Conservation (phyloP, 2,797 vertebrate species). For the Danio choprae region DNA sequence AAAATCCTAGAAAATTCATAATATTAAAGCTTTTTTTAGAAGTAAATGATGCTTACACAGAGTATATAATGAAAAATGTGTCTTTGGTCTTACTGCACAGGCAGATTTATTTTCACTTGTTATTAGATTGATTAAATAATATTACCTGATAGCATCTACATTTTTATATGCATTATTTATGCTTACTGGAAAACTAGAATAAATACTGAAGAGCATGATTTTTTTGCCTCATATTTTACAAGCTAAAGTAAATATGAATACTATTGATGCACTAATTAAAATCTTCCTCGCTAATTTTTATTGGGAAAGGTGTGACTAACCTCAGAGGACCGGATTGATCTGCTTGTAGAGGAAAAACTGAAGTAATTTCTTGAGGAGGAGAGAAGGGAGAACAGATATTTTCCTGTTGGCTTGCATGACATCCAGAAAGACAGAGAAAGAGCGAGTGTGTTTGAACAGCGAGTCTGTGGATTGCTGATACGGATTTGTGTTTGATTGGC, state of each 20-base stretch:
- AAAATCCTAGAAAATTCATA: too few species aligned
- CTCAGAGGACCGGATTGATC: constrained; percentile 6
- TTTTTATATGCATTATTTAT: too few species aligned
- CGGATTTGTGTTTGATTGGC: constrained; percentile 42
- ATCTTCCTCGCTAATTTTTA: neutral
- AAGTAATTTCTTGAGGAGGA: neutral
- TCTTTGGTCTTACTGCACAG: neutral
- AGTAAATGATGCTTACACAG: neutral
- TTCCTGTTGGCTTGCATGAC: constrained; percentile 6
- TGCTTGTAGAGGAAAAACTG: constrained; percentile 12
- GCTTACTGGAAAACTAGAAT: neutral
- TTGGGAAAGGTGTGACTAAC: neutral
- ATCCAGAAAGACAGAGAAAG: neutral
- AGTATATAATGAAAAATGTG: neutral
- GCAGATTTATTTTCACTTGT: neutral
- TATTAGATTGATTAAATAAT: neutral
- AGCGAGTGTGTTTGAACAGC: constrained; percentile 29
- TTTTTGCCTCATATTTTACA: neutral
- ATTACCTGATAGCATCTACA: too few species aligned
- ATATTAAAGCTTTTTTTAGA: too few species aligned
- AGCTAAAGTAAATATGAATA: neutral
- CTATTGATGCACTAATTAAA: neutral
- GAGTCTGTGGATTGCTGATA: constrained; percentile 41
- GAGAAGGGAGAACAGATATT: neutral
- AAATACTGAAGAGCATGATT: neutral